Evolutionary conservation across 2,888 invertebrate genomes (phyloP), one percentile per base, ranked within the genome.

Genomic region (Drosophila meridiana): DNA sequence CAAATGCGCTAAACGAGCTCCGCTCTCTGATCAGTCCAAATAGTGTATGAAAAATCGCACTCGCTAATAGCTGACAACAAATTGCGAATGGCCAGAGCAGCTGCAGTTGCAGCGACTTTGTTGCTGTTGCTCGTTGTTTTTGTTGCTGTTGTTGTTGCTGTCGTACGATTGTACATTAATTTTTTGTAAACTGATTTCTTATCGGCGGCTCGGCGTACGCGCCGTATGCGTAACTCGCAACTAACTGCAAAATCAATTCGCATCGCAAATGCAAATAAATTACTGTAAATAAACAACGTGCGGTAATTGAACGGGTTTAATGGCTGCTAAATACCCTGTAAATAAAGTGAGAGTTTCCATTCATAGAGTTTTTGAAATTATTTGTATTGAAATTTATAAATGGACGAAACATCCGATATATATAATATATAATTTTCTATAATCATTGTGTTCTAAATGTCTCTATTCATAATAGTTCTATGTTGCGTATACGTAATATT

Each of bases 61-160:
- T 77, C 67, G 56, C 80, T 89, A 90, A 89, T 89, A 87, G 83
- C 87, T 80, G 85, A 77, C 90, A 91, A 89, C 83, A 80, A 90
- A 78, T 80, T 83, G 75, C 65, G 58, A 71, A 53, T 71, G 80
- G 65, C 45, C 71, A 67, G 65, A 72, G 65, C 79, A 70, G 71
- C 76, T 76, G 56, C 64, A 26, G 38, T 40, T 38, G 59, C 28
- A 1, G 32, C 69, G 53, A 72, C 62, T 69, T 61, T 67, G 62
- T 61, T 69, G 66, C 55, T 26, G 50, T 32, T 30, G 50, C 9
- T 45, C 20, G 45, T n/a, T 50, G 50, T 2, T 34, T 34, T 59
- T 32, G 50, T 53, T 69, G 65, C 56, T 13, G 47, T 30, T 28
- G 34, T 3, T 28, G 47, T 20, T 52, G 52, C 11, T 36, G 53